Conservation (phyloP, 2,113 vertebrate species). For the Okapia johnstoni region DNA sequence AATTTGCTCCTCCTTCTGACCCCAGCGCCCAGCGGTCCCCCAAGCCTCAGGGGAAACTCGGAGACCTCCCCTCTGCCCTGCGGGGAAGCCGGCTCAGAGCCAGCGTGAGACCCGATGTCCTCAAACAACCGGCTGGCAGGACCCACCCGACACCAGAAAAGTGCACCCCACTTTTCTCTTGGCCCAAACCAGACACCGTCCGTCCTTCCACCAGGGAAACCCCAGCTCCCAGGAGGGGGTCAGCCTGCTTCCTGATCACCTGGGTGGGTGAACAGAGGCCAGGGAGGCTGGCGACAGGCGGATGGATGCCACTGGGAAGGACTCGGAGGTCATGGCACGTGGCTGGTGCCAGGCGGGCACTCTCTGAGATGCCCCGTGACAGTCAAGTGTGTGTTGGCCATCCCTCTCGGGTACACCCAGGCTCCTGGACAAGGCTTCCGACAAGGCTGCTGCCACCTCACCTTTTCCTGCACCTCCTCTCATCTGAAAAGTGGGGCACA, state of each 20-base stretch:
- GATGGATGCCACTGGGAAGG: neutral
- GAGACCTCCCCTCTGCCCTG: neutral
- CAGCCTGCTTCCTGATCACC: neutral
- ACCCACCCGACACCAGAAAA: neutral
- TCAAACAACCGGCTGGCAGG: neutral
- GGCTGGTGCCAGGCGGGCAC: neutral
- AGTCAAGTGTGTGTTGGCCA: neutral
- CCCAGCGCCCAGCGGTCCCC: neutral
- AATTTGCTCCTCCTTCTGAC: neutral
- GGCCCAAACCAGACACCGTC: neutral
- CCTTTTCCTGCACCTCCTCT: neutral
- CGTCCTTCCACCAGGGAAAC: neutral
- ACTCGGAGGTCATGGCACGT: neutral
- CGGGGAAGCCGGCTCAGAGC: neutral
- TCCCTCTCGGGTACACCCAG: accelerated
- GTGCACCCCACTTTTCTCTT: neutral
- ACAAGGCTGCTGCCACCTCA: neutral
- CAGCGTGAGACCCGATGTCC: neutral
- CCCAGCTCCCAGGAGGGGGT: neutral
- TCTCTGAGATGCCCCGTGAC: neutral
- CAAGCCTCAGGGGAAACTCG: neutral
- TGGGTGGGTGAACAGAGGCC: neutral
- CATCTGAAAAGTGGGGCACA: neutral
- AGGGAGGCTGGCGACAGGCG: neutral
- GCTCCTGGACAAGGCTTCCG: neutral